A percentile compares a stretch with the other conserved stretches of the same genome.
Evolutionary conservation across 1,140 invertebrate species (phyloP).

Genomic region (Schlechtendalia chinensis): DNA sequence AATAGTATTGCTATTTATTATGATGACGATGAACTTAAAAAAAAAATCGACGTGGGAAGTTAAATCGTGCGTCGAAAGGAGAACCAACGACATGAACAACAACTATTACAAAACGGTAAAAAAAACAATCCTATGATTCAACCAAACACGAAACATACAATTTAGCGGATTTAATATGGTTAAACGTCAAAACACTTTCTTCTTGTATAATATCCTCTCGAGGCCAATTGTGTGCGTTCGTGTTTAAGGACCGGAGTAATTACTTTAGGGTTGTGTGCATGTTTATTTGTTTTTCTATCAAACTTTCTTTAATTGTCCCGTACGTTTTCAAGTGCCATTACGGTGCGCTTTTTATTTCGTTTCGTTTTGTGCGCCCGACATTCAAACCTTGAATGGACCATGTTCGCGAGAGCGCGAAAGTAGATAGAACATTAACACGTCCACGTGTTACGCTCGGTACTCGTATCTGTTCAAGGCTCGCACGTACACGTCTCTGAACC

Average conservation of each 20-base stretch:
- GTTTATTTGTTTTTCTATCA: neutral
- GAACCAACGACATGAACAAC: constrained; percentile 6
- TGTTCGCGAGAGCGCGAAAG: too few relatives aligned
- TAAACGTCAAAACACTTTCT: constrained; percentile 18
- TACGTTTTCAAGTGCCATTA: neutral
- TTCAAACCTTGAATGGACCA: too few relatives aligned
- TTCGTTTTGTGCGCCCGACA: neutral
- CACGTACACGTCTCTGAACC: too few relatives aligned
- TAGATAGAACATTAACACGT: too few relatives aligned
- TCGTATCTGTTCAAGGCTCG: too few relatives aligned
- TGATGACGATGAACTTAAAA: constrained; percentile 19
- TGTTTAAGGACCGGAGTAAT: neutral
- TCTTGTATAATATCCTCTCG: neutral
- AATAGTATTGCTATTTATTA: neutral
- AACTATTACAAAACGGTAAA: constrained; percentile 17
- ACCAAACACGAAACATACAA: neutral
- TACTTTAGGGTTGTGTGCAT: constrained; percentile 4
- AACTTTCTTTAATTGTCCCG: neutral
- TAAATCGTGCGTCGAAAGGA: constrained; percentile 11
- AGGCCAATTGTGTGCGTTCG: neutral
- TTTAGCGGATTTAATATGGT: neutral
- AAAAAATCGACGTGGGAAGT: constrained; percentile 28
- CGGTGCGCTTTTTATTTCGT: neutral
- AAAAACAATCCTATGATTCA: constrained; percentile 23
- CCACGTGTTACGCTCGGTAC: too few relatives aligned